Percentiles rank a stretch among this genome's conserved stretches.
phyloP scores from a whole-genome alignment of 2,113 vertebrate species.

The Indri indri region DNA sequence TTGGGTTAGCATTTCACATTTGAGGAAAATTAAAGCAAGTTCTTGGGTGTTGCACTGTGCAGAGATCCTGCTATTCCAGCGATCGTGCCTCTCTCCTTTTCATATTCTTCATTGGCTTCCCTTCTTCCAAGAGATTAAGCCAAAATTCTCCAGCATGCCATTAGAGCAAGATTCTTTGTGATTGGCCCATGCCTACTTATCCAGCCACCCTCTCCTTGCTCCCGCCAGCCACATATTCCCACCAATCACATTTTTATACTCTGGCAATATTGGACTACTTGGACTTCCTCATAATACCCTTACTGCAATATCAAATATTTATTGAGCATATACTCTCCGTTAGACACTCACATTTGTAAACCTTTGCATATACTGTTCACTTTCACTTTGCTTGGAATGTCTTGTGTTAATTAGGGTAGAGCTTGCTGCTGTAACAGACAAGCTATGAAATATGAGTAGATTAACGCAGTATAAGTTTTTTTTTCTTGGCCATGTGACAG shows the following conservation, averaged over 20 bases:
- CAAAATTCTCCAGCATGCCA: neutral
- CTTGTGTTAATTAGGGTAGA: conserved; percentile 11
- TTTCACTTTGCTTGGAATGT: neutral
- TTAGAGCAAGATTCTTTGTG: neutral
- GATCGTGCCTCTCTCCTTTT: neutral
- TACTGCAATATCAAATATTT: neutral
- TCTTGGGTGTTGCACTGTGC: neutral
- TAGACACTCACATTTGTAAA: neutral
- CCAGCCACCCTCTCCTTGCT: neutral
- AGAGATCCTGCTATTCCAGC: neutral
- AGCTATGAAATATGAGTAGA: neutral
- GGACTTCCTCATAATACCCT: neutral
- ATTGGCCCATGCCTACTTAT: neutral
- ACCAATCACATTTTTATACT: neutral
- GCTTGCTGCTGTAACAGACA: neutral
- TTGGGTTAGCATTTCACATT: neutral
- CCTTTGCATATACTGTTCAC: neutral
- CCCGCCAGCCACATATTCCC: neutral
- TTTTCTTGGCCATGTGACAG: neutral
- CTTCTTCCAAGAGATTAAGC: neutral
- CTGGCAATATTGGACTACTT: neutral
- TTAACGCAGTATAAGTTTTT: neutral
- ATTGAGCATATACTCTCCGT: neutral
- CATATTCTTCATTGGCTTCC: neutral
- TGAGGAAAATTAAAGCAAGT: neutral